Base-by-base conservation (phyloP, 2,888 invertebrate genomes). In the Argyra leucocephala region DNA sequence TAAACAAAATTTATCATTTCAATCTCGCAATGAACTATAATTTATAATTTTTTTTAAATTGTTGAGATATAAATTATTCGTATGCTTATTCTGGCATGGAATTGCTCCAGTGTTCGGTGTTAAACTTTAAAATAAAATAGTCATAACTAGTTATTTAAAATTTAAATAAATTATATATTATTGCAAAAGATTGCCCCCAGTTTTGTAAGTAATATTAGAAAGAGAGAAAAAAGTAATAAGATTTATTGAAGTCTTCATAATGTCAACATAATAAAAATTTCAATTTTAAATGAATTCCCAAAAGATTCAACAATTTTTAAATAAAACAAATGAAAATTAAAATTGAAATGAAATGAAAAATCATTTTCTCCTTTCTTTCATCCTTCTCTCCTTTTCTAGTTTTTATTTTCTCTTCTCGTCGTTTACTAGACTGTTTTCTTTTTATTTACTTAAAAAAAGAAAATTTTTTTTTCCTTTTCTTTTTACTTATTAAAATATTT, bases 171-270 rank as follows among this genome's bases (percentile, higher is more conserved):
- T n/a, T n/a, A n/a, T n/a, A n/a, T n/a, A n/a, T n/a, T n/a, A n/a
- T n/a, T n/a, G n/a, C n/a, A n/a, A n/a, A n/a, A n/a, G n/a, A n/a
- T n/a, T n/a, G n/a, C n/a, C n/a, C n/a, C n/a, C n/a, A n/a, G n/a
- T n/a, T n/a, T n/a, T n/a, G n/a, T n/a, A n/a, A n/a, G 5, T 48
- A 15, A 48, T 18, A 48, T 48, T 18, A 48, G 10, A 31, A 31
- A 10, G 31, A 31, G 10, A 31, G 5, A 31, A 18, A 48, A 48
- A 48, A 48, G n/a, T n/a, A 48, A 48, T 48, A 48, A 48, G 2
- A 48, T 48, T 48, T 48, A 48, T 48, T 48, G 48, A 48, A 48
- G n/a, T 48, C 48, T 48, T 48, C 48, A 48, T 48, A 48, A 48
- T 48, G 48, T 48, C 48, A 48, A 48, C 48, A 48, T 48, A 48